A percentile compares a stretch with the other conserved stretches of the same genome.
Evolutionary conservation across 2,888 invertebrate genomes (phyloP).

Genomic region (Glomeris marginata): DNA sequence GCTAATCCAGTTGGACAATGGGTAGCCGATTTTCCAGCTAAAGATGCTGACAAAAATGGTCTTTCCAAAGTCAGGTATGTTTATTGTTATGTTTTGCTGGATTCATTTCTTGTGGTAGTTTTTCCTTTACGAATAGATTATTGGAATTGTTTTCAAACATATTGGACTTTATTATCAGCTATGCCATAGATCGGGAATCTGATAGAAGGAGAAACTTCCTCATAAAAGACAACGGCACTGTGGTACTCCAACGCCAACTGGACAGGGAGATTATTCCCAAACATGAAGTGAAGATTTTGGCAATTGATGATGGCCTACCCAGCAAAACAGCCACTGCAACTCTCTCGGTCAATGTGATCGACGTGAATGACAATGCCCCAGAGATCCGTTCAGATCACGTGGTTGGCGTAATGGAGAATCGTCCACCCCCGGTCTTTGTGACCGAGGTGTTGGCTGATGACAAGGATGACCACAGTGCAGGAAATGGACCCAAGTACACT

Average conservation of each 20-base stretch:
- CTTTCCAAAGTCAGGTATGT: constrained; percentile 21
- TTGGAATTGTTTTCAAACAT: too few species aligned
- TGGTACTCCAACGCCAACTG: constrained; percentile 26
- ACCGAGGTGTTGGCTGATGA: constrained; percentile 19
- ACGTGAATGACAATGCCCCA: constrained; percentile 24
- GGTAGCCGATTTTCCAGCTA: constrained; percentile 30
- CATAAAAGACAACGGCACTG: constrained; percentile 27
- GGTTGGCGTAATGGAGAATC: constrained; percentile 28
- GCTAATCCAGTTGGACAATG: constrained; percentile 26
- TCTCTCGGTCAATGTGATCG: constrained; percentile 22
- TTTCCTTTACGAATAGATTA: too few species aligned
- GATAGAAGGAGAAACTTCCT: constrained; percentile 29
- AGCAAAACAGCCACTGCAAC: constrained; percentile 20
- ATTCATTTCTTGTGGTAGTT: too few species aligned
- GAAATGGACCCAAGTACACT: constrained; percentile 71
- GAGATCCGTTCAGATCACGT: constrained; percentile 19
- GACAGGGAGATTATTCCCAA: constrained; percentile 28
- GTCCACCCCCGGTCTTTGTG: constrained; percentile 46
- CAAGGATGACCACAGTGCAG: constrained; percentile 16
- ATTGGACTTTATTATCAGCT: constrained; percentile 11
- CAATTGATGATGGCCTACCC: constrained; percentile 25
- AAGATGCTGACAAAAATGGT: constrained; percentile 33
- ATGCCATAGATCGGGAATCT: constrained; percentile 27
- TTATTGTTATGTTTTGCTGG: neutral
- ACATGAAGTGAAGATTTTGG: constrained; percentile 29